Evolutionary conservation across 2,888 invertebrate species (phyloP).

Genomic region (Abscondita cerata): DNA sequence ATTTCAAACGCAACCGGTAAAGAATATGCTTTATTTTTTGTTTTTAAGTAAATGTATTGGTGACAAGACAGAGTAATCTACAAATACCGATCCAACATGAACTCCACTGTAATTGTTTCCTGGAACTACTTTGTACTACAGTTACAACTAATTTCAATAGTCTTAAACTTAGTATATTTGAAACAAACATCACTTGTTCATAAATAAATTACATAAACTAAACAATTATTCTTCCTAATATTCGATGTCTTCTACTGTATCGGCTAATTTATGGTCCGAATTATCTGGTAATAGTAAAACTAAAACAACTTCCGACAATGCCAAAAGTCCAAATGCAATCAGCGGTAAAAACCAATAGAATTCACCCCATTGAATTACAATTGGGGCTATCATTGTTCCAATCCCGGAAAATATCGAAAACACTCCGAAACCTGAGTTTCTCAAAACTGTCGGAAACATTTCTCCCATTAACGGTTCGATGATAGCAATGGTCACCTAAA

Average conservation of each 20-base stretch:
- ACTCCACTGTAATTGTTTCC: too few species aligned
- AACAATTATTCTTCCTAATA: too few species aligned
- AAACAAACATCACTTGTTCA: too few species aligned
- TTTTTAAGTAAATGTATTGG: too few species aligned
- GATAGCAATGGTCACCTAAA: slow-evolving; percentile 64
- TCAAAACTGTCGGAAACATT: slow-evolving; percentile 77
- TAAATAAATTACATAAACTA: too few species aligned
- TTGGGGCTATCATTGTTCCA: slow-evolving; percentile 71
- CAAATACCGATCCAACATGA: too few species aligned
- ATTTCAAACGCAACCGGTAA: too few species aligned
- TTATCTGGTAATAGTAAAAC: slow-evolving; percentile 56
- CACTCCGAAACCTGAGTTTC: slow-evolving; percentile 79
- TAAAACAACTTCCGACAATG: slow-evolving; percentile 48
- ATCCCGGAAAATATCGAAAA: slow-evolving; percentile 78
- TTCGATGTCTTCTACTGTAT: slow-evolving; percentile 63
- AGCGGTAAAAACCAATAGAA: slow-evolving; percentile 49
- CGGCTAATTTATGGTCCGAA: slow-evolving; percentile 57
- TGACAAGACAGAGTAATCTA: too few species aligned
- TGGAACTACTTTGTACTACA: too few species aligned
- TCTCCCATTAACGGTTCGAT: slow-evolving; percentile 80
- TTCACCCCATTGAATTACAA: slow-evolving; percentile 50
- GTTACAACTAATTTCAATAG: too few species aligned
- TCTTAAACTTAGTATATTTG: too few species aligned
- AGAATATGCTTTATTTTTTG: too few species aligned
- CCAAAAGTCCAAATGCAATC: slow-evolving; percentile 47